These are phyloP conservation scores for Oncorhynchus tshawytscha DNA, from an alignment of 2,113 vertebrate genomes.

Conservation along the genomic window DNA sequence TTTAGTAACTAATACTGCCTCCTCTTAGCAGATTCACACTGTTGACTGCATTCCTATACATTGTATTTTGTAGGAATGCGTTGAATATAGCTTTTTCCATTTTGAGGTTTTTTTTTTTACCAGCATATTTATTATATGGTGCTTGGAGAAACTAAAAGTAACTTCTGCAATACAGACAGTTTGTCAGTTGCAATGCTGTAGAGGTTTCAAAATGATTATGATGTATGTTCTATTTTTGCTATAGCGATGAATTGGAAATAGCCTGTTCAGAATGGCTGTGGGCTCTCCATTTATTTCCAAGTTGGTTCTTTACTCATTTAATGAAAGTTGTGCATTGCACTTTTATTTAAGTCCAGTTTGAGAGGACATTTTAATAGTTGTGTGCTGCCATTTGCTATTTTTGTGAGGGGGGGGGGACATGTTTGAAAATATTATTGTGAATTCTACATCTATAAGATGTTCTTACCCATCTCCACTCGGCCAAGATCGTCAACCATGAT, in stretches of 20 bases:
- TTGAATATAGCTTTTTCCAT: slow-evolving; percentile 32
- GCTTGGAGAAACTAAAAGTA: slow-evolving; percentile 48
- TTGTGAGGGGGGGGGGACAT: slow-evolving; percentile 28
- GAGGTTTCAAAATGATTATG: slow-evolving; percentile 15
- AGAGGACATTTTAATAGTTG: slow-evolving; percentile 40
- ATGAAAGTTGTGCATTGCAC: slow-evolving; percentile 55
- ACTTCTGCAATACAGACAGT: slow-evolving; percentile 39
- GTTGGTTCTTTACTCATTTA: slow-evolving; percentile 36
- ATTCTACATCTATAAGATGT: slow-evolving; percentile 50
- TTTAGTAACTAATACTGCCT: slow-evolving; percentile 24
- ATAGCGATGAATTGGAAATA: slow-evolving; percentile 13
- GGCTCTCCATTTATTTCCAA: slow-evolving; percentile 23
- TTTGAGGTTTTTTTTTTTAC: slow-evolving; percentile 33
- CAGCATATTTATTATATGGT: slow-evolving; percentile 65
- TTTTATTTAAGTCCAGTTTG: slow-evolving; percentile 52
- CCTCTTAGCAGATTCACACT: slow-evolving; percentile 24
- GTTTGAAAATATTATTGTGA: slow-evolving; percentile 49
- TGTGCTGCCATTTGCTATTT: slow-evolving; percentile 43
- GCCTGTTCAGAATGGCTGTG: slow-evolving; percentile 39
- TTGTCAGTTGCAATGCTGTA: slow-evolving; percentile 23
- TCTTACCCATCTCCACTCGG: slow-evolving; percentile 11
- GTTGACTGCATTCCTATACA: slow-evolving; percentile 51
- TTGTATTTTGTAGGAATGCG: slow-evolving; percentile 40
- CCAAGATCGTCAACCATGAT: slow-evolving; percentile 34
- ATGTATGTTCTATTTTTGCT: slow-evolving; percentile 51